Evolutionary conservation across 2,797 vertebrate species (phyloP), one percentile per base, ranked within the genome.

Genomic region (Lagodon rhomboides): DNA sequence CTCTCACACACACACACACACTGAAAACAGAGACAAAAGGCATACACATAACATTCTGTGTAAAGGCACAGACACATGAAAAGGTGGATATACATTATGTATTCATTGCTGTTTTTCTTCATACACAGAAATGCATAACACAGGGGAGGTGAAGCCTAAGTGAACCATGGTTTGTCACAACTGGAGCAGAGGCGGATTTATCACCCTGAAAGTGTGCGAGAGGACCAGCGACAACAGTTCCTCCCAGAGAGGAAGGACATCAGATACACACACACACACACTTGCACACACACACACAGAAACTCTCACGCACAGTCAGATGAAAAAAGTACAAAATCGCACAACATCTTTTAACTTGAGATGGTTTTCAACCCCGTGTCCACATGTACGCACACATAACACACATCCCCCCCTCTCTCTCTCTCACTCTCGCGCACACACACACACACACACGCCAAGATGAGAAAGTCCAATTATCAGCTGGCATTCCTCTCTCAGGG

Each of bases 401-500:
- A 34, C 34, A 34, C 9, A 34, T n/a, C 34, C 34, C 34, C 2
- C 34, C 1, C 8, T 34, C 51, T 41, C 43, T 7, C 56, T 6
- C 30, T 44, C 3, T 18, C 43, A 47, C 76, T 27, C 56, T 23
- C 49, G 56, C 50, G 43, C 69, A 47, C 62, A 17, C 69, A 77
- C 82, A 84, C 60, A 69, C 22, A 54, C 64, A 70, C 69, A 66
- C 80, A 71, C 64, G 47, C 44, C 13, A 61, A 88, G 86, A 92
- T 93, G 90, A 93, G 85, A 94, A 92, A 93, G 92, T 93, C 90
- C 93, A 95, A 93, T 94, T 94, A 95, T 94, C 89, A 89, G 82
- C 82, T 87, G 86, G 87, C 91, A 92, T 91, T 95, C 87, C 92
- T 92, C 90, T 92, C 91, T 91, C 83, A 90, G 93, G 90, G 85